Percentiles rank a stretch among this genome's conserved stretches.
phyloP scores from a whole-genome alignment of 2,797 vertebrate genomes.

The Hemitrygon akajei region DNA sequence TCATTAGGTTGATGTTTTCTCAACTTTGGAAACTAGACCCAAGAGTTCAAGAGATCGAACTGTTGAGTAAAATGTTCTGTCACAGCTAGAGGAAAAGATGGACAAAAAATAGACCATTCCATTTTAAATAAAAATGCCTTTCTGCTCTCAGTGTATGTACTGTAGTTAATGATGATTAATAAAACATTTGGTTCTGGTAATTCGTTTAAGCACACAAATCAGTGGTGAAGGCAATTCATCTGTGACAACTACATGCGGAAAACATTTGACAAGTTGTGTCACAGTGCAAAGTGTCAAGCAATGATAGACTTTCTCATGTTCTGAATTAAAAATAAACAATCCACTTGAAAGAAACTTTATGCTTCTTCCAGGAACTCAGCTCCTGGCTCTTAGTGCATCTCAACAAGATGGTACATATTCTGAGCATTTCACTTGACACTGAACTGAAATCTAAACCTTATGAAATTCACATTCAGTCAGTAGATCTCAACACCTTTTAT shows the following conservation, averaged over 20 bases:
- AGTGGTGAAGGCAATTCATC: background rate
- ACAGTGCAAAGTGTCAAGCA: background rate
- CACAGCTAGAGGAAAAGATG: background rate
- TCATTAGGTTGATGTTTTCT: background rate
- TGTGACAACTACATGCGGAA: background rate
- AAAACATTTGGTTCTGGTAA: background rate
- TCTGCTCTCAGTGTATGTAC: conserved; percentile 1
- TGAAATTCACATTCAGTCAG: no score
- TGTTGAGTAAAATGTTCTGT: background rate
- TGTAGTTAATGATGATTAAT: conserved; percentile 22
- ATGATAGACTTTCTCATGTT: background rate
- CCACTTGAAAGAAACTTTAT: background rate
- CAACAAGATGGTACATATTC: background rate
- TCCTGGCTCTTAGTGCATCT: background rate
- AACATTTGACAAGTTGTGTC: background rate
- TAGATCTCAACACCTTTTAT: no score
- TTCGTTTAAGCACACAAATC: background rate
- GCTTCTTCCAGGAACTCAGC: background rate
- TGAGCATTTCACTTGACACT: background rate
- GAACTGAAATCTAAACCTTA: background rate
- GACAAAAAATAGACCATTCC: background rate
- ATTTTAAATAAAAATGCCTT: background rate
- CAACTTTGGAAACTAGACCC: background rate
- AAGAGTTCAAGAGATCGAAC: background rate
- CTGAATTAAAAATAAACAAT: background rate